Evolutionary conservation across 2,888 invertebrate genomes (phyloP), one percentile per base, ranked within the genome.

Genomic region (Leptodirus hochenwartii): DNA sequence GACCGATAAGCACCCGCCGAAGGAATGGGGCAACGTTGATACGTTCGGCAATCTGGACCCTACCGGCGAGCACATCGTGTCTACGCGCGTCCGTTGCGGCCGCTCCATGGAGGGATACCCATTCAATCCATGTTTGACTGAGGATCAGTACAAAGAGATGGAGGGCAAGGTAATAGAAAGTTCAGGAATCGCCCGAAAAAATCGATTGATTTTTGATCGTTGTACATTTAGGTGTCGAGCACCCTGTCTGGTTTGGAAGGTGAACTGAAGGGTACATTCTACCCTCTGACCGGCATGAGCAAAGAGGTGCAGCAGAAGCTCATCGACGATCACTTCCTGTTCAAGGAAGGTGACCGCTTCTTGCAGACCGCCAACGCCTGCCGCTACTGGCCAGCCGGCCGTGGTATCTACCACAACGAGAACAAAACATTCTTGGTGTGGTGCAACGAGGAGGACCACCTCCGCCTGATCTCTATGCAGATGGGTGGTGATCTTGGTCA

Each of bases 391-490:
- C 96, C 96, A 46, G 65, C 73, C 42, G 95, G 91, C 38, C 84
- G 95, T 59, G 95, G 95, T 54, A 95, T 96, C 66, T 95, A 72
- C 75, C 87, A 88, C 69, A 95, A 95, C 58, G 85, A 90, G 55
- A 75, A 73, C 65, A 93, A 93, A 67, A 90, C 88, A 47, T 95
- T 95, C 80, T 68, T 88, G 58, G 82, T 95, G 42, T 95, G 95
- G 93, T 81, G 82, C 69, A 95, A 93, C 56, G 93, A 95, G 60
- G 95, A 95, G 61, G 95, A 95, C 67, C 95, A 95, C 60, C 74
- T 93, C 52, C 81, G 95, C 47, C 77, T 95, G 51, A 95, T 95
- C 62, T 93, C 91, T 53, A 95, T 95, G 93, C 90, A 93, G 62
- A 82, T 79, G 78, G 93, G 90, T 42, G 90, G 90, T 49, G 87